Evolutionary conservation across 2,797 vertebrate species (phyloP).

Genomic region (Chaetophractus vellerosus): DNA sequence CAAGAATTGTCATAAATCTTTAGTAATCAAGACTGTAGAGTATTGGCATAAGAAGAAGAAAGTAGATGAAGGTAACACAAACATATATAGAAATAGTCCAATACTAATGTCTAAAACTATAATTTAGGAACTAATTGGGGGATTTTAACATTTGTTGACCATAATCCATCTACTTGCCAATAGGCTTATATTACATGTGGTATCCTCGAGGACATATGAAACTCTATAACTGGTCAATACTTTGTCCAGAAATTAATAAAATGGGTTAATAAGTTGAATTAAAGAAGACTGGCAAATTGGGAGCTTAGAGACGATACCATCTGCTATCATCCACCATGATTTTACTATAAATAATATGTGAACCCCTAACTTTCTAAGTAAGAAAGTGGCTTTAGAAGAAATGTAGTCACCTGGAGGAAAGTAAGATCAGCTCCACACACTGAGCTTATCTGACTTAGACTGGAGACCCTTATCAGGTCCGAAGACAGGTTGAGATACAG

Average conservation of each 20-base stretch:
- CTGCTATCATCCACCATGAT: not conserved
- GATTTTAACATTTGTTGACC: not conserved
- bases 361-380: not conserved
- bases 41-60: not conserved
- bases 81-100: not conserved
- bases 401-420: not conserved
- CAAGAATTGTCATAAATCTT: not conserved
- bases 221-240: not conserved
- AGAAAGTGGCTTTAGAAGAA: not conserved
- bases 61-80: not conserved
- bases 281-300: fast-evolving
- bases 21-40: not conserved
- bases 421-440: not conserved
- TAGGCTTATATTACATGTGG: not conserved
- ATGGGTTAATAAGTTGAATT: fast-evolving
- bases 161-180: not conserved
- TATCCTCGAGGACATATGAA: too few relatives aligned
- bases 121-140: not conserved
- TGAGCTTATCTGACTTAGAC: not conserved
- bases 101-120: too few relatives aligned
- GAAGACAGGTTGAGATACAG: not conserved
- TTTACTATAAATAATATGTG: too few relatives aligned
- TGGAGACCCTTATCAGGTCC: too few relatives aligned
- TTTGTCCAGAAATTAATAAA: not conserved
- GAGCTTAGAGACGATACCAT: fast-evolving